A percentile compares a stretch with the other conserved stretches of the same genome.
Conservation (phyloP, 2,888 invertebrate species). For the Zhengitettix transpicula region DNA sequence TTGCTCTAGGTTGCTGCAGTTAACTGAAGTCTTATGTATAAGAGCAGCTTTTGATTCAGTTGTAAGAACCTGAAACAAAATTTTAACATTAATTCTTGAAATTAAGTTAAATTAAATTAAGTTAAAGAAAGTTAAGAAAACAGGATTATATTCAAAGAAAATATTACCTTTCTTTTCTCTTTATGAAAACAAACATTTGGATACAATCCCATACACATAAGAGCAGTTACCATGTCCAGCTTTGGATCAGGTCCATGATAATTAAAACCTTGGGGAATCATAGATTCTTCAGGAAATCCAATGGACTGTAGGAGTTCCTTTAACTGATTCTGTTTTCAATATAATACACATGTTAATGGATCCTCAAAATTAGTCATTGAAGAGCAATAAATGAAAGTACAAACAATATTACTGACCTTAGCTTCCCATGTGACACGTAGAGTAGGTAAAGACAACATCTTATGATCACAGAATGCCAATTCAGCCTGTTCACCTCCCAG, state of each 20-base stretch:
- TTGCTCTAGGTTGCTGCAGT: slow-evolving; percentile 69
- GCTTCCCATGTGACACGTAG: slow-evolving; percentile 86
- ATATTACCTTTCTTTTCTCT: slow-evolving; percentile 67
- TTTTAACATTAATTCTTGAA: neutral
- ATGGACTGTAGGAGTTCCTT: slow-evolving; percentile 48
- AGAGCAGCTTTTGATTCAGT: slow-evolving; percentile 89
- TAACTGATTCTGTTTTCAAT: slow-evolving; percentile 37
- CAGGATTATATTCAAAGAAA: neutral
- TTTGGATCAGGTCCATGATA: slow-evolving; percentile 56
- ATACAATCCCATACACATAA: slow-evolving; percentile 83
- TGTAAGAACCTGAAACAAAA: slow-evolving; percentile 55
- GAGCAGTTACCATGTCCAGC: slow-evolving; percentile 66
- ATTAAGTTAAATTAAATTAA: neutral
- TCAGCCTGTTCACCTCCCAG: slow-evolving; percentile 44
- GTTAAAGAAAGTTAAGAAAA: neutral
- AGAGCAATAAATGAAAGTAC: neutral
- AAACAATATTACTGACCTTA: slow-evolving; percentile 30
- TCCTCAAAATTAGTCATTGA: neutral
- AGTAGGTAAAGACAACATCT: slow-evolving; percentile 76
- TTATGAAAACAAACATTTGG: slow-evolving; percentile 94
- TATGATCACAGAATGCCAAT: slow-evolving; percentile 74
- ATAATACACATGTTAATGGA: neutral
- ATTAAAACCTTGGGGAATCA: slow-evolving; percentile 57
- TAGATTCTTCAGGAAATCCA: slow-evolving; percentile 82
- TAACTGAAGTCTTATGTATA: slow-evolving; percentile 93